Base-by-base conservation (phyloP, 2,113 vertebrate species). In the Microcebus jonahi region DNA sequence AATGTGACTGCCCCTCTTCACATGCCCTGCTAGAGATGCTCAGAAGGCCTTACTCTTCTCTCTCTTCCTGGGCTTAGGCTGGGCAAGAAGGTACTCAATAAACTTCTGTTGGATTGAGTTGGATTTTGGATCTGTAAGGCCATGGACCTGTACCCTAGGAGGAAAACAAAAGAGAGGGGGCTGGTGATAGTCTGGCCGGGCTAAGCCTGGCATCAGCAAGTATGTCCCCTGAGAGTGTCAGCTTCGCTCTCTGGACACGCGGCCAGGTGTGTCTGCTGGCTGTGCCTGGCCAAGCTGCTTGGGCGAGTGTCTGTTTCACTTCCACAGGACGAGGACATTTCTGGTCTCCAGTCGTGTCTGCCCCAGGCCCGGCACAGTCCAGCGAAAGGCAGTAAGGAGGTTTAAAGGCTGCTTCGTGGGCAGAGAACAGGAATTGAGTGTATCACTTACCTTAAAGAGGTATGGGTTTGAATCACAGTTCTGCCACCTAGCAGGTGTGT, bases 381-480 rank as follows among this genome's bases (percentile, higher is more conserved):
- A 79, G 20, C 20, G 57, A 75, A 82, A 79, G 59, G 65, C n/a
- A 82, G n/a, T 10, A 18, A 57, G 25, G 2, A 71, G 39, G 42
- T 34, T n/a, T 71, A 79, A 86, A 96, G 76, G 27, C 42, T 71
- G 61, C 71, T 86, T 82, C 20, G 8, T 6, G 70, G 57, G 3
- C 15, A 90, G 79, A 95, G 65, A 73, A 14, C 23, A 34, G 36
- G 79, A 21, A n/a, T 53, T 63, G 48, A 84, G 63, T 50, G 17
- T 55, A 63, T 94, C 18, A 87, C 13, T 76, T 50, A 48, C 27
- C 31, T 71, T 81, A 81, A 68, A 87, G 79, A 87, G 63, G 4
- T 57, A 7, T 83, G 48, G n/a, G 23, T 94, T 92, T 86, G 95
- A 92, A 90, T 85, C 75, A 20, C 6, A 90, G 57, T 34, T 50